These are phyloP conservation scores for Leptodactylus fallax DNA, from an alignment of 2,797 vertebrate species.

Conservation along the genomic window DNA sequence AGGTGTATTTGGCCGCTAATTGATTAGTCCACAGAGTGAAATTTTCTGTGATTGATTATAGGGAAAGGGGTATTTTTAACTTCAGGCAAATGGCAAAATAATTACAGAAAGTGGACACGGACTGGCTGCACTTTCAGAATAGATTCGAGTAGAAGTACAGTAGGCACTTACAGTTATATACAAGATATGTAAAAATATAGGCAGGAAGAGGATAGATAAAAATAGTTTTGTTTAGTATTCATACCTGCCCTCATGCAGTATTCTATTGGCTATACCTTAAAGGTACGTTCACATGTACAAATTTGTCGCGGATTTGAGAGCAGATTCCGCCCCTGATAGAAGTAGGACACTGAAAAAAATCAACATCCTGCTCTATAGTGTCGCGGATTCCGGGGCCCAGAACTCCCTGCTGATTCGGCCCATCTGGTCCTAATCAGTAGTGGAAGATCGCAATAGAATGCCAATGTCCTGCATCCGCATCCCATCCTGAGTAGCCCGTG, in stretches of 20 bases:
- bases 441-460: no score
- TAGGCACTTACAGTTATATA: not conserved
- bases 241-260: not conserved
- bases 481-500: no score
- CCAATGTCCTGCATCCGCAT: no score
- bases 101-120: conserved; percentile 49
- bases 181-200: not conserved
- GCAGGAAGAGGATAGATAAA: not conserved
- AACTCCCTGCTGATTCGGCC: no score
- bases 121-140: conserved; percentile 4
- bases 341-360: no score
- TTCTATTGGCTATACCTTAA: not conserved
- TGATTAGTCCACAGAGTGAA: conserved; percentile 57
- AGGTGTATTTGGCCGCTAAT: conserved; percentile 61
- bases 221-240: not conserved
- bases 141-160: not conserved
- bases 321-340: no score
- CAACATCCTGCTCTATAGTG: no score
- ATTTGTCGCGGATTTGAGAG: no score
- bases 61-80: conserved; percentile 58
- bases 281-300: not conserved
- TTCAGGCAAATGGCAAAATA: conserved; percentile 61
- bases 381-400: no score
- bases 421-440: no score
- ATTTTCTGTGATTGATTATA: conserved; percentile 63